phyloP scores from a whole-genome alignment of 2,888 invertebrate species.

The Heliconius ismenius region DNA sequence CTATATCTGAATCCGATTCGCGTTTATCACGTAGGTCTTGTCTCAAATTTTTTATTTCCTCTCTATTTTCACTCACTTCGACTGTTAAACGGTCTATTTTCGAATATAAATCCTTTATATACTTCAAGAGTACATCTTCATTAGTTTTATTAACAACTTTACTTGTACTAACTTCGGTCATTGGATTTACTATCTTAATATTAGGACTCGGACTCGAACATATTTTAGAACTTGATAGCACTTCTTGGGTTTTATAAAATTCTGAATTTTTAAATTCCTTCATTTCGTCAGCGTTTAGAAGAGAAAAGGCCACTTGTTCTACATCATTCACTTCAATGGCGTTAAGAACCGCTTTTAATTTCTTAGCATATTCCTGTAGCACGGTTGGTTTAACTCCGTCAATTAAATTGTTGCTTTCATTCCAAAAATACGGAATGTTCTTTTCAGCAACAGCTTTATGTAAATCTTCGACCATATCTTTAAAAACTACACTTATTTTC shows the following conservation, averaged over 20 bases:
- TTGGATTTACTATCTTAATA: not conserved
- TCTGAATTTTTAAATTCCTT: conserved; percentile 58
- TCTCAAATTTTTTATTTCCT: conserved; percentile 12
- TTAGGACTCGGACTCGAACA: too few relatives aligned
- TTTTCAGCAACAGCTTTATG: conserved; percentile 56
- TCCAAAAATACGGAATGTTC: conserved; percentile 69
- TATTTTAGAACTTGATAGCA: not conserved
- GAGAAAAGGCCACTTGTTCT: conserved; percentile 53
- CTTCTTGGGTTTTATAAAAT: conserved; percentile 55
- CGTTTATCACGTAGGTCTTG: conserved; percentile 24
- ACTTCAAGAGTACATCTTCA: conserved; percentile 15
- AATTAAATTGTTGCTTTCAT: conserved; percentile 64
- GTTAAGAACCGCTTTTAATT: conserved; percentile 63
- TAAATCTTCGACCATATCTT: conserved; percentile 63
- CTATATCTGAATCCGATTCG: not conserved
- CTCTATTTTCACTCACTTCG: conserved; percentile 30
- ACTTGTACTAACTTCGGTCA: not conserved
- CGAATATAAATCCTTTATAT: conserved; percentile 49
- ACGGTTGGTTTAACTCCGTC: conserved; percentile 58
- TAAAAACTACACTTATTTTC: conserved; percentile 59
- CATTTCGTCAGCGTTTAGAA: conserved; percentile 60
- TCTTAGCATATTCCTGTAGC: conserved; percentile 59
- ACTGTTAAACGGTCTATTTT: conserved; percentile 52
- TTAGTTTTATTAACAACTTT: not conserved
- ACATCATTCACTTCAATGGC: conserved; percentile 63